Base-by-base conservation (phyloP, 2,888 invertebrate species). In the Lacanobia oleracea region DNA sequence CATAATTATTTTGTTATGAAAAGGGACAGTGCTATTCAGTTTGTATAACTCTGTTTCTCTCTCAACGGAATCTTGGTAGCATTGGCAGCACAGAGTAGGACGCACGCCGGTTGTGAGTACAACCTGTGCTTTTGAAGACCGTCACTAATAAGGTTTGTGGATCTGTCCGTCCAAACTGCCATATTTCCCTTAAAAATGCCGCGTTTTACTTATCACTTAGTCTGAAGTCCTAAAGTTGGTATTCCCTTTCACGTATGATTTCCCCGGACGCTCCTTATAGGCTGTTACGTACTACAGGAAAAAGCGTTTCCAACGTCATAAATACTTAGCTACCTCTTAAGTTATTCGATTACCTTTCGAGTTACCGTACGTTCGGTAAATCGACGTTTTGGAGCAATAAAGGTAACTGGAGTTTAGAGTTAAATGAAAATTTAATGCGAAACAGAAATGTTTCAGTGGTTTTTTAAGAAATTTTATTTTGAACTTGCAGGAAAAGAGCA, bases 201-300 rank as follows among this genome's bases (percentile, higher is more conserved):
- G 18, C 48, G 48, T 48, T 48, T 48, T 48, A 48, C 48, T 48
- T 48, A 48, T 48, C 8, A 48, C 48, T 84, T 82, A 66, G 75
- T 63, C 64, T 67, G 10, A 69, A 74, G 27, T 63, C 69, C 67
- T 82, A 57, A 74, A 74, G 72, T 86, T 85, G 88, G 82, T 88
- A 88, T 90, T 88, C 87, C 89, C 90, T 90, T 91, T 91, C 89
- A 89, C 88, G 86, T 91, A 89, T 91, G 91, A 93, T 93, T 93
- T 93, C 94, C 93, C 93, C 78, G 75, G 91, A 88, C 88, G 85
- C 87, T 87, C 78, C 87, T 88, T 82, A 86, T 78, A 84, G 83
- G 71, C 78, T 77, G 84, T 76, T 75, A 81, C 73, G 56, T 75
- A 53, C 68, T 71, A 82, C 81, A 73, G 78, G 83, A 84, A 75